Base-by-base conservation (phyloP, 2,888 invertebrate species). In the Monoplex corrugatus region DNA sequence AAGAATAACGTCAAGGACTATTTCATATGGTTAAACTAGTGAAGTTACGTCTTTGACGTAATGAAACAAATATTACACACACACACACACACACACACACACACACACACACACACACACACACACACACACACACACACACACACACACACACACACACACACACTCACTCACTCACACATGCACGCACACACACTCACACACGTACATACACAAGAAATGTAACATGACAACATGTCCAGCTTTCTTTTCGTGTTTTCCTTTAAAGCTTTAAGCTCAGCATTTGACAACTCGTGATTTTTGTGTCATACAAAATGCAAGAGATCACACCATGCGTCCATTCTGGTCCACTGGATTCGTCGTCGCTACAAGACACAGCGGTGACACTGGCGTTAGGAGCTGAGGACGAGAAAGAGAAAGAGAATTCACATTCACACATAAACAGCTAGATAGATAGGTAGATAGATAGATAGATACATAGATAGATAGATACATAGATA, bases 211-310 rank as follows among this genome's bases (percentile, higher is more conserved):
- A 28, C 28, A 2, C 6, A 6, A 68, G 19, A 68, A 68, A 23
- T n/a, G n/a, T n/a, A n/a, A n/a, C n/a, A n/a, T n/a, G n/a, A n/a
- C n/a, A n/a, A n/a, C n/a, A n/a, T n/a, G n/a, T n/a, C n/a, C n/a
- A n/a, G n/a, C n/a, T n/a, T n/a, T n/a, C n/a, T n/a, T 23, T 68
- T 1, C n/a, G 19, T 8, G 19, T 8, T 13, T 8, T 13, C 2
- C 28, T 80, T 44, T 28, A 43, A 28, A 43, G 19, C 28, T 75
- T 6, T 3, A 8, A 38, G 43, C 28, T n/a, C n/a, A n/a, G 44
- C 44, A 13, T 82, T 82, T 82, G 82, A 82, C 82, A 82, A 45
- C 82, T 82, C 82, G n/a, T 43, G 82, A 82, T 44, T 82, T 82
- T 8, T 28, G 82, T 45, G 6, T 45, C 82, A 82, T 82, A 16